Evolutionary conservation across 2,888 invertebrate species (phyloP).

Genomic region (Hyles lineata): DNA sequence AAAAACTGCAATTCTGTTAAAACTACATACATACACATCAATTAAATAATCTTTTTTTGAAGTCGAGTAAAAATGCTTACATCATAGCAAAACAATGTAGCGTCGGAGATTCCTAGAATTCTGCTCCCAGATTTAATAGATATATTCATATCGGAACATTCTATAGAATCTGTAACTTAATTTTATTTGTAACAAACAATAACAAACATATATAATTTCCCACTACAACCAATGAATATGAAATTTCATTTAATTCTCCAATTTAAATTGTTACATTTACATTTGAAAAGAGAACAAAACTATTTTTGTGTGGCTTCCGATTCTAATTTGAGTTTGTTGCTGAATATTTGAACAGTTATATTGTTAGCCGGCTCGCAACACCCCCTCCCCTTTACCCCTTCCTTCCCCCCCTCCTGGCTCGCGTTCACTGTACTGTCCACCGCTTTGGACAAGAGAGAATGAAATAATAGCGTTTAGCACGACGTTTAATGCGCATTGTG

Average conservation of each 20-base stretch:
- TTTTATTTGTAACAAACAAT: too few species aligned
- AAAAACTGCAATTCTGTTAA: too few species aligned
- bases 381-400: background rate
- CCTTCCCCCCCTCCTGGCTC: background rate
- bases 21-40: too few species aligned
- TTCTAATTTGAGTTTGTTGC: background rate
- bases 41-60: too few species aligned
- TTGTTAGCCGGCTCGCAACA: background rate
- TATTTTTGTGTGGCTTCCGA: background rate
- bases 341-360: background rate
- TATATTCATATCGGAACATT: too few species aligned
- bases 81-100: too few species aligned
- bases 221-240: too few species aligned
- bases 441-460: background rate
- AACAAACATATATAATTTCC: too few species aligned
- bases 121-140: too few species aligned
- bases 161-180: too few species aligned
- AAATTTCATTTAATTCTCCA: background rate
- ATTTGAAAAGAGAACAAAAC: background rate
- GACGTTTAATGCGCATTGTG: background rate
- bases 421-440: background rate
- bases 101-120: too few species aligned
- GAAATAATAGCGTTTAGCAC: background rate
- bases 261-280: background rate
- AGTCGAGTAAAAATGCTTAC: too few species aligned